Evolutionary conservation across 2,888 invertebrate genomes (phyloP), one percentile per base, ranked within the genome.

Genomic region (Cryptocephalus primarius): DNA sequence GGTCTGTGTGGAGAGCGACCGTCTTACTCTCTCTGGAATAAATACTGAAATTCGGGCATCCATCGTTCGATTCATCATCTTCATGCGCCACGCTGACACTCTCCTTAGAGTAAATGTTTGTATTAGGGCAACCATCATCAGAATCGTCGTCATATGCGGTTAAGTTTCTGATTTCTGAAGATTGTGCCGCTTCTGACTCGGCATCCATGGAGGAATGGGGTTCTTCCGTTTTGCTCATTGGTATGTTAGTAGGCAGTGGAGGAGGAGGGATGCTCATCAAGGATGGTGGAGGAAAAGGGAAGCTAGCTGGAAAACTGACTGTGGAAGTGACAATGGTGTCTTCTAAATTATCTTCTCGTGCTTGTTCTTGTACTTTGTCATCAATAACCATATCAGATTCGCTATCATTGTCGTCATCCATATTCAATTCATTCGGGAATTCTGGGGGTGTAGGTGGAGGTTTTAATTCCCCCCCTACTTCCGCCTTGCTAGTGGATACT

Each of bases 1-100:
- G 52, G 49, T 68, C 74, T 0, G 73, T 72, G 42, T 73, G 75
- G 55, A 79, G 75, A 1, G 84, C 84, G 43, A 85, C 77, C 55
- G 83, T 83, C 62, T 87, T 83, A 49, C 87, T 87, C 58, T 85
- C 81, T 8, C 84, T 82, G 0, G 89, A 89, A 69, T 89, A 89
- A 54, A 89, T 85, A 9, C 85, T 85, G 66, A 88, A 88, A 67
- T 89, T 89, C 4, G 89, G 89, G 67, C 88, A 89, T 57, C 84
- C 85, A 1, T 84, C 83, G 50, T 77, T 74, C 1, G 72, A 72
- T 48, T 72, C 72, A 45, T 79, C 80, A 12, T 76, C 76, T 40
- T 68, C 65, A 43, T 63, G 66, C 48, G 66, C 64, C 43, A 67
- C 66, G 1, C 32, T 9, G 10, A 45, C 38, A 11, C 85, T 85